Conservation (phyloP, 2,888 invertebrate genomes). For the Helobdella robusta region DNA sequence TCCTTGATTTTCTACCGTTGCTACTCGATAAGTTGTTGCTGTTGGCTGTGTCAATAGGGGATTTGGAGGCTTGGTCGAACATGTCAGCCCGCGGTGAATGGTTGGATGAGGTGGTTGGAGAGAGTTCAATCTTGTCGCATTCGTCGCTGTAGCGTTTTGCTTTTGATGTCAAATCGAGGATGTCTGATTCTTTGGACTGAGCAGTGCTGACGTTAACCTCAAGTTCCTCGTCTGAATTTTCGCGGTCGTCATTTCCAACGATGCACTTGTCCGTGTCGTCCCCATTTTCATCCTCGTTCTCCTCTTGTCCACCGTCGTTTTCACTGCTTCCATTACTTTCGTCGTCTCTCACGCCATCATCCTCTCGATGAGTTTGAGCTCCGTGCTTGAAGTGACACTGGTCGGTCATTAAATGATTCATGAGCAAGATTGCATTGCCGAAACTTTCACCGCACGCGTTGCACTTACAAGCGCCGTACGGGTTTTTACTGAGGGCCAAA, state of each 20-base stretch:
- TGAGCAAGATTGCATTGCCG: background rate
- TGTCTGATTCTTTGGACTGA: no score
- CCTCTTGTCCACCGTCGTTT: background rate
- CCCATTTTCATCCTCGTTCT: background rate
- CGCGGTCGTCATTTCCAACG: background rate
- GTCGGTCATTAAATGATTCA: background rate
- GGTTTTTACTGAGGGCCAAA: background rate
- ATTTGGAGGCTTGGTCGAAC: no score
- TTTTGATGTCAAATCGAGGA: no score
- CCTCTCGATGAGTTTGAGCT: background rate
- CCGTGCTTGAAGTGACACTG: background rate
- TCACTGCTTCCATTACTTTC: background rate
- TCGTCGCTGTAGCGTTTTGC: no score
- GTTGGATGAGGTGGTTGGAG: no score
- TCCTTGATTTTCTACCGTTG: conserved; percentile 21
- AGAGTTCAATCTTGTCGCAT: no score
- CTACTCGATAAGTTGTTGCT: no score
- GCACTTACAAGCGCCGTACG: background rate
- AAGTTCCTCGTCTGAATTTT: background rate
- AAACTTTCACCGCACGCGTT: background rate
- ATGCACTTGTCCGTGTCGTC: background rate
- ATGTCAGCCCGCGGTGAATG: no score
- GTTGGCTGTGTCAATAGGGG: no score
- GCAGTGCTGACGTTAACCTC: no score
- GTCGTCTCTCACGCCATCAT: background rate